Evolutionary conservation across 53 echinoderm and acorn worm genomes (phyloP).

Genomic region (Mesocentrotus franciscanus): DNA sequence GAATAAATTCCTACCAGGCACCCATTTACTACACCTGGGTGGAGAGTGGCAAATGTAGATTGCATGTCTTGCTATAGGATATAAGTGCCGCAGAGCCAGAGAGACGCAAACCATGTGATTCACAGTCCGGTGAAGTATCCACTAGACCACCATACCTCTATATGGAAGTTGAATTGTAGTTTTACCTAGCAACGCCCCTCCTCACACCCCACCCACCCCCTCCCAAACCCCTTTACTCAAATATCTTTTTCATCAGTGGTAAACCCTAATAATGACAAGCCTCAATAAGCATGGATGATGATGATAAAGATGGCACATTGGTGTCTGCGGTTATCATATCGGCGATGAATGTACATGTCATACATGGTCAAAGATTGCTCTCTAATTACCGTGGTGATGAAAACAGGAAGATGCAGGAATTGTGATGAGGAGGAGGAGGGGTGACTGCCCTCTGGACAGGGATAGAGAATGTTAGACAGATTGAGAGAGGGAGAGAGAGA

Average conservation of each 20-base stretch:
- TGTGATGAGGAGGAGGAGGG: not conserved
- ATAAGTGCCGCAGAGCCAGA: no score
- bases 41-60: no score
- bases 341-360: not conserved
- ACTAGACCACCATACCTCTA: no score
- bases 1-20: no score
- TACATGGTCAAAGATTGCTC: not conserved
- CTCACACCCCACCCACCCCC: not conserved
- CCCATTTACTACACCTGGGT: no score
- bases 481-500: not conserved
- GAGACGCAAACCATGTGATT: no score
- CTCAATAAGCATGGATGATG: not conserved
- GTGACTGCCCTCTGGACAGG: not conserved
- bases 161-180: not conserved
- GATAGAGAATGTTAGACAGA: not conserved
- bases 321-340: not conserved
- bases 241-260: not conserved
- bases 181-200: not conserved
- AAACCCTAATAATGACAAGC: not conserved
- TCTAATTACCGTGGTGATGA: slow-evolving; percentile 17
- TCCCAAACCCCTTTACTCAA: not conserved
- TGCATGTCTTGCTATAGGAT: no score
- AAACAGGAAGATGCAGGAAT: slow-evolving; percentile 5
- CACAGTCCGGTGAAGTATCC: no score
- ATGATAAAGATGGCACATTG: not conserved